Conservation (phyloP, 2,113 vertebrate genomes). For the Carettochelys insculpta region DNA sequence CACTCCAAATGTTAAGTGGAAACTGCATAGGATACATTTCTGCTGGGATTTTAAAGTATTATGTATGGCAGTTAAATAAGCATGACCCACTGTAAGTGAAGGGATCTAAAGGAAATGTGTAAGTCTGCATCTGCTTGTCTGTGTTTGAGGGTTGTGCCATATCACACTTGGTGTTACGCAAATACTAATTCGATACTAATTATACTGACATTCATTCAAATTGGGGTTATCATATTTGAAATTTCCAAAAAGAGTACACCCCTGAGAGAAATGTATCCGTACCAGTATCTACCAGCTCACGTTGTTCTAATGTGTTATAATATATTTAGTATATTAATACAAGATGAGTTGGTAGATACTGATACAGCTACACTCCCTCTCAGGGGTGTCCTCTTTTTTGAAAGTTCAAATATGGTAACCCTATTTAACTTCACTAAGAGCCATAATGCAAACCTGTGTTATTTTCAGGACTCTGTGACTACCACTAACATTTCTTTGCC, state of each 20-base stretch:
- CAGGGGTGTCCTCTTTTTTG: no score
- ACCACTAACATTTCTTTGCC: constrained; percentile 38
- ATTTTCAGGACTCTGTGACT: constrained; percentile 58
- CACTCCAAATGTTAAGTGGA: not conserved
- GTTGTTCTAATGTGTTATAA: no score
- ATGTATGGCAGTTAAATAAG: not conserved
- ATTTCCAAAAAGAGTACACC: no score
- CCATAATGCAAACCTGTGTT: constrained; percentile 51
- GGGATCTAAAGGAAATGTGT: not conserved
- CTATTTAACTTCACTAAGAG: constrained; percentile 18
- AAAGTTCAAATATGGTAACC: no score
- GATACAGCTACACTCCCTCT: no score
- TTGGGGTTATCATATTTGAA: no score
- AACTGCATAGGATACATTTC: not conserved
- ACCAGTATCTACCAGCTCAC: no score
- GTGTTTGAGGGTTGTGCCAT: constrained; percentile 8
- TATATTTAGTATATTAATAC: no score
- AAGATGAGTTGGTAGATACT: no score
- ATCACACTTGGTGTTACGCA: constrained; percentile 39
- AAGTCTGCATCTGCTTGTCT: not conserved
- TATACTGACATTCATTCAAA: constrained; percentile 28
- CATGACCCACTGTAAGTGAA: not conserved
- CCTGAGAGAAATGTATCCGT: no score
- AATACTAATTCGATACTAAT: constrained; percentile 31
- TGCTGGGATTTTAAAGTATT: not conserved